phyloP scores from a whole-genome alignment of 2,797 vertebrate genomes.

The Anomalospiza imberbis region DNA sequence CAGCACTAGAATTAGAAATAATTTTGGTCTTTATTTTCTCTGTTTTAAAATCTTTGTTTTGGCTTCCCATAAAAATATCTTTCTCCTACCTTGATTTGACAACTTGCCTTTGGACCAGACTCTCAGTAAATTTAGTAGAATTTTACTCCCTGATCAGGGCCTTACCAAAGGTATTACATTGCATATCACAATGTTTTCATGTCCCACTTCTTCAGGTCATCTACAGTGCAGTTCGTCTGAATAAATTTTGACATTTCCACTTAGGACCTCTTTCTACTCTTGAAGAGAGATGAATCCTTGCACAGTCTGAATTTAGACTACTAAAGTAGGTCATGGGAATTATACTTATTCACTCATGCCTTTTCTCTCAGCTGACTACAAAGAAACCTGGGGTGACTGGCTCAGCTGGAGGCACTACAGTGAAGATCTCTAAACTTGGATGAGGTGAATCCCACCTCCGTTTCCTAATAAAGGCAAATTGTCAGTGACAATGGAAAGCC shows the following conservation, averaged over 20 bases:
- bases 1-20: background rate
- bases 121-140: background rate
- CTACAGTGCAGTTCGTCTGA: background rate
- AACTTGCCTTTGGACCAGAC: background rate
- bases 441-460: background rate
- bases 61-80: background rate
- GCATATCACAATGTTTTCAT: background rate
- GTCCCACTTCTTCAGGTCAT: background rate
- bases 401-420: background rate
- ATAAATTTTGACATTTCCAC: background rate
- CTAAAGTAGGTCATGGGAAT: constrained; percentile 42
- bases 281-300: background rate
- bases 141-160: background rate
- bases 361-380: constrained; percentile 11
- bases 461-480: background rate
- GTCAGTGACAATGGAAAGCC: background rate
- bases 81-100: background rate
- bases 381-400: background rate
- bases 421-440: background rate
- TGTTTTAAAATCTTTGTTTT: background rate
- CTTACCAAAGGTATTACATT: background rate
- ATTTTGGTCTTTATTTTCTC: background rate
- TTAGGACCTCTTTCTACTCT: background rate
- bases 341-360: background rate
- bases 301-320: background rate